phyloP scores from a whole-genome alignment of 2,888 invertebrate genomes.

The Gastrophysa polygoni region DNA sequence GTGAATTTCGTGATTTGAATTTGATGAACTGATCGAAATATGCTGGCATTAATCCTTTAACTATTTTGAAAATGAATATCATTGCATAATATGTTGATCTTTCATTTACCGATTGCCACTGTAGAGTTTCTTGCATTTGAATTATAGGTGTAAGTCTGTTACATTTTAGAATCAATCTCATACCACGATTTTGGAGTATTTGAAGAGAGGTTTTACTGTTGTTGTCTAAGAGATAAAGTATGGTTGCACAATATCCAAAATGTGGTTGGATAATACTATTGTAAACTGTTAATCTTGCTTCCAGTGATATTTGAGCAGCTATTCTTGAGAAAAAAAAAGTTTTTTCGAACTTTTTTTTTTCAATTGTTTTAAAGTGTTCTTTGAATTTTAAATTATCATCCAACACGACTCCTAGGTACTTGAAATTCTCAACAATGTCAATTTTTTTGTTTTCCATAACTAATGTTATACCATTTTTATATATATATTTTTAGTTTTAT shows the following conservation, averaged over 20 bases:
- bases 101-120: not conserved
- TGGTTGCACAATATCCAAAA: conserved; percentile 12
- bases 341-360: conserved; percentile 4
- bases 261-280: conserved; percentile 6
- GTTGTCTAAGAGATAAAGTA: conserved; percentile 9
- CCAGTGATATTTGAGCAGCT: conserved; percentile 7
- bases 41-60: conserved; percentile 1
- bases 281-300: conserved; percentile 15
- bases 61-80: conserved; percentile 6
- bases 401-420: conserved; percentile 13
- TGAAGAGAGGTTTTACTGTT: conserved; percentile 4
- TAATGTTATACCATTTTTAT: not conserved
- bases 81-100: not conserved
- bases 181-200: too few species aligned
- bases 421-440: not conserved
- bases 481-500: conserved; percentile 1
- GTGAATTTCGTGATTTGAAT: conserved; percentile 3
- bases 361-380: conserved; percentile 9
- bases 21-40: conserved; percentile 6
- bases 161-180: too few species aligned
- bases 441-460: not conserved
- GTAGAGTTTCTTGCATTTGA: not conserved
- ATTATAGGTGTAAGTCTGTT: too few species aligned
- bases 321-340: conserved; percentile 13
- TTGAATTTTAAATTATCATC: conserved; percentile 8